Conservation (phyloP, 2,888 invertebrate species). For the Ischnus inquisitorius region DNA sequence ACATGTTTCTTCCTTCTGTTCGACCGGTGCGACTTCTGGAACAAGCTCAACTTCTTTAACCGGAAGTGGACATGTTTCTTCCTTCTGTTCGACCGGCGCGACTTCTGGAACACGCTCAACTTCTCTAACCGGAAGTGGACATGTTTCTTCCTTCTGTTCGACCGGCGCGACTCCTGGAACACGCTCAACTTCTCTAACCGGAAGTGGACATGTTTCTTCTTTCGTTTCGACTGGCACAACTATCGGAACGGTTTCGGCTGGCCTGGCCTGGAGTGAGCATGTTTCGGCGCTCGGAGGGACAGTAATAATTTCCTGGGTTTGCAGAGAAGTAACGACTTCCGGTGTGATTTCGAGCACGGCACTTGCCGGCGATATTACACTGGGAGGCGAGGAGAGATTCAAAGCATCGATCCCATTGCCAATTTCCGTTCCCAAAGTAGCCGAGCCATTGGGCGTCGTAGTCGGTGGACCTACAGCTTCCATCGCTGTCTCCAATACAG, state of each 20-base stretch:
- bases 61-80: not conserved
- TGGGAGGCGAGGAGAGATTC: slow-evolving; percentile 11
- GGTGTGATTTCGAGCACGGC: slow-evolving; percentile 15
- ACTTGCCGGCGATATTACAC: slow-evolving; percentile 22
- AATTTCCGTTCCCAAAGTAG: slow-evolving; percentile 38
- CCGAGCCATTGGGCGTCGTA: slow-evolving; percentile 60
- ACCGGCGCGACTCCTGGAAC: slow-evolving; percentile 18
- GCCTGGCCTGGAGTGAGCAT: slow-evolving; percentile 5
- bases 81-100: slow-evolving; percentile 6
- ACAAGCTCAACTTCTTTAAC: slow-evolving; percentile 40
- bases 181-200: slow-evolving; percentile 37
- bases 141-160: slow-evolving; percentile 51
- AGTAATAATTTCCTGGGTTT: slow-evolving; percentile 2
- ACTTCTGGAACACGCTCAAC: not conserved
- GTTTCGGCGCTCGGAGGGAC: not conserved
- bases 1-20: slow-evolving; percentile 43
- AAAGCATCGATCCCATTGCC: slow-evolving; percentile 55
- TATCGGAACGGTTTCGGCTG: not conserved
- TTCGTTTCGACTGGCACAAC: too few relatives aligned
- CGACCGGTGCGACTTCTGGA: slow-evolving; percentile 42
- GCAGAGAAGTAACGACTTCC: slow-evolving; percentile 2
- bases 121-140: not conserved
- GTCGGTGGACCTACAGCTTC: slow-evolving; percentile 51
- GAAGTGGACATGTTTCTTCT: not conserved
- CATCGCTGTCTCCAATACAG: slow-evolving; percentile 72